Conservation (phyloP, 2,113 vertebrate species). For the Speoplatyrhinus poulsoni region DNA sequence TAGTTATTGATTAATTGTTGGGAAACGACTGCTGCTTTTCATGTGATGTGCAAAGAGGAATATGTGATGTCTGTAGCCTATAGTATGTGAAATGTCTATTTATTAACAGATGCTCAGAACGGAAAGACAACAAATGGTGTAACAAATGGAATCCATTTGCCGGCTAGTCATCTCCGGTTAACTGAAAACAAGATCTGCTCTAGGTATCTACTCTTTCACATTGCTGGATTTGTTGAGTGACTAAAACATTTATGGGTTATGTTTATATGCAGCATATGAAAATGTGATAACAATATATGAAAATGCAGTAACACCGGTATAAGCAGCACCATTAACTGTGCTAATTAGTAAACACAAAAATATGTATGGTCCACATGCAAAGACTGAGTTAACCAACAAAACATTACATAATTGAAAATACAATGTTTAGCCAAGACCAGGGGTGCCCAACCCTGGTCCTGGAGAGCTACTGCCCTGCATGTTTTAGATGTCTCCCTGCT, state of each 20-base stretch:
- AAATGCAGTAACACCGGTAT: no score
- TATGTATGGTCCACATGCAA: not conserved
- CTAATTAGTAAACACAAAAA: not conserved
- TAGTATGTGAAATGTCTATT: constrained; percentile 20
- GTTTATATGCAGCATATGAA: no score
- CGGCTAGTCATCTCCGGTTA: constrained; percentile 86
- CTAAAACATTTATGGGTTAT: not conserved
- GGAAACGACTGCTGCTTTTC: no score
- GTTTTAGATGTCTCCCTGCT: no score
- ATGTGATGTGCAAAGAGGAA: not conserved
- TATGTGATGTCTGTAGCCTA: not conserved
- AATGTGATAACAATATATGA: no score
- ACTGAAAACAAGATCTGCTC: constrained; percentile 71
- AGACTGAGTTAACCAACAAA: not conserved
- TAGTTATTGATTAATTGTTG: no score
- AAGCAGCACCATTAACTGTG: no score
- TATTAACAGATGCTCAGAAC: constrained; percentile 86
- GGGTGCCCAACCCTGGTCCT: no score
- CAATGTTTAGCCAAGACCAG: no score
- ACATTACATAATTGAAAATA: not conserved
- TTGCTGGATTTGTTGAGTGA: not conserved
- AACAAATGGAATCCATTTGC: constrained; percentile 88
- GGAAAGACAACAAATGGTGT: constrained; percentile 92
- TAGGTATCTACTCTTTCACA: constrained; percentile 70
- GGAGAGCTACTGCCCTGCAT: no score